A percentile compares a stretch with the other conserved stretches of the same genome.
Conservation (phyloP, 1,140 invertebrate genomes). For the Zaprionus nigranus region DNA sequence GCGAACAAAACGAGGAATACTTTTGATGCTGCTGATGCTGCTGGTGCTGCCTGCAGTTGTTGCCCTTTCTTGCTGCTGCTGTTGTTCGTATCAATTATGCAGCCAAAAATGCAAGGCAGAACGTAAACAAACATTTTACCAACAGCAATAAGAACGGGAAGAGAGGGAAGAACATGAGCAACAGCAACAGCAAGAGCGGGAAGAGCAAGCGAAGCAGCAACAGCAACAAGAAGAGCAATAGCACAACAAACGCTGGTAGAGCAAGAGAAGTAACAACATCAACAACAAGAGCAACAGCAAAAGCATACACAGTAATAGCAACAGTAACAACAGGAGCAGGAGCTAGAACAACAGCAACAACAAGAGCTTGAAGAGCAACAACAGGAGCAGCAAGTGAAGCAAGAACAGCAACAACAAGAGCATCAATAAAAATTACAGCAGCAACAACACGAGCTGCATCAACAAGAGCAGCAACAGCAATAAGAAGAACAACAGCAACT, state of each 20-base stretch:
- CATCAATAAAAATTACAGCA: too few species aligned
- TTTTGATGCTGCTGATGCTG: background rate
- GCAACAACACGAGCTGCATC: too few species aligned
- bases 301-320: too few species aligned
- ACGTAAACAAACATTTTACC: slow-evolving; percentile 75
- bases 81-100: slow-evolving; percentile 74
- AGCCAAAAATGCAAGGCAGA: slow-evolving; percentile 68
- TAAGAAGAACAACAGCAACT: slow-evolving; percentile 3
- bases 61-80: slow-evolving; percentile 29
- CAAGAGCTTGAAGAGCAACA: too few species aligned
- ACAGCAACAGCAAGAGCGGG: background rate
- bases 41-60: slow-evolving; percentile 27
- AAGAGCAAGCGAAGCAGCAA: background rate
- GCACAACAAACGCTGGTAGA: too few species aligned
- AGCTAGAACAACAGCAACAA: too few species aligned
- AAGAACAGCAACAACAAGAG: too few species aligned
- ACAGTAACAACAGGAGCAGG: too few species aligned
- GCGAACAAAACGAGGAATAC: background rate
- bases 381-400: too few species aligned
- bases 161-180: slow-evolving; percentile 5
- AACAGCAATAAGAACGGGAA: slow-evolving; percentile 4
- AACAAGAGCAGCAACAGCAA: too few species aligned
- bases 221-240: background rate
- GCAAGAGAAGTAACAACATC: too few species aligned
- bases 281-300: too few species aligned